A percentile compares a stretch with the other conserved stretches of the same genome.
Evolutionary conservation across 2,888 invertebrate genomes (phyloP).

Genomic region (Arge pagana): DNA sequence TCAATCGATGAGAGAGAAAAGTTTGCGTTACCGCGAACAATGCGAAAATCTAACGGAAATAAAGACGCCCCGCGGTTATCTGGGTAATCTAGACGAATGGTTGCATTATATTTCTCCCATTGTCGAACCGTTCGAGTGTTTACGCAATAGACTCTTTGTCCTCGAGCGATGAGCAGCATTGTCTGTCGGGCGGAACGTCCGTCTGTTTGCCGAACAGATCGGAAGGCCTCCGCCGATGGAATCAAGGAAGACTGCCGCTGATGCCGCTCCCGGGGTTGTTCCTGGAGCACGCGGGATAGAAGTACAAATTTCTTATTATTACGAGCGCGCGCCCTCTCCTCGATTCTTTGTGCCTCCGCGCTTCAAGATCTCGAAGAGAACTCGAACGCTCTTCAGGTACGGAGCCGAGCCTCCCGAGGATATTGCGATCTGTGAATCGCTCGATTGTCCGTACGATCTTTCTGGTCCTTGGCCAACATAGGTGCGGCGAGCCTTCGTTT

Average conservation of each 20-base stretch:
- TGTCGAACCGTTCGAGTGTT: conserved; percentile 48
- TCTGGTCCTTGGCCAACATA: no score
- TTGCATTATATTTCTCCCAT: conserved; percentile 35
- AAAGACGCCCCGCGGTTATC: conserved; percentile 45
- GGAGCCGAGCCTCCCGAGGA: neutral
- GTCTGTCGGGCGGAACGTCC: conserved; percentile 49
- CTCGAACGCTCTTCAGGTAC: conserved; percentile 1
- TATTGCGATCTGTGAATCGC: neutral
- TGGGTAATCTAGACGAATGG: conserved; percentile 46
- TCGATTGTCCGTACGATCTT: neutral
- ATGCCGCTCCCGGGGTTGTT: neutral
- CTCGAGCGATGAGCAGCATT: conserved; percentile 56
- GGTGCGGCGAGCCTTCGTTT: no score
- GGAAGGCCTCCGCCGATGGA: conserved; percentile 38
- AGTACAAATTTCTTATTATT: conserved; percentile 54
- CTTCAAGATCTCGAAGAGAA: neutral
- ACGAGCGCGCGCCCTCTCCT: conserved; percentile 30
- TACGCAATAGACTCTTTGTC: conserved; percentile 58
- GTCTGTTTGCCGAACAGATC: conserved; percentile 52
- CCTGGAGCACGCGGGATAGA: conserved; percentile 32
- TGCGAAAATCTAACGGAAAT: conserved; percentile 39
- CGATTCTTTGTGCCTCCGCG: conserved; percentile 10
- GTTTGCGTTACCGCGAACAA: conserved; percentile 1
- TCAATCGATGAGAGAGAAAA: conserved; percentile 6
- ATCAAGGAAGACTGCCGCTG: neutral